Evolutionary conservation across 1,140 invertebrate genomes (phyloP), one percentile per base, ranked within the genome.

Genomic region (Drosophila murphyi): DNA sequence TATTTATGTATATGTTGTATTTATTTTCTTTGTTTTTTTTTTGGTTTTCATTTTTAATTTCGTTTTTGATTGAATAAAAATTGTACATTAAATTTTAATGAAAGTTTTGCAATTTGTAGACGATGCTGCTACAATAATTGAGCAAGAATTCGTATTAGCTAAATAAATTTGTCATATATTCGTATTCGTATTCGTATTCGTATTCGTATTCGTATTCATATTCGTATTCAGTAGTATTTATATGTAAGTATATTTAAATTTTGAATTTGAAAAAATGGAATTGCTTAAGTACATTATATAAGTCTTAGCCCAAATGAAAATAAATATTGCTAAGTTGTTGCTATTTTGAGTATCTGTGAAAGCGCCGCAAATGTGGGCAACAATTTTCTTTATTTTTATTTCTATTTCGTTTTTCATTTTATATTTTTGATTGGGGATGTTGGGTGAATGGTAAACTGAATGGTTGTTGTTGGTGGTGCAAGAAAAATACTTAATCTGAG

Each of bases 111-210:
- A 51, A 51, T 59, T 64, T 41, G 35, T 57, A 39, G 55, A 41
- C 37, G 55, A 37, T 45, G 41, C 64, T 62, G 61, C 61, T 76
- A 61, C 48, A 69, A 37, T 73, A 69, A 56, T 72, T 80, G 68
- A 83, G 76, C 72, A 82, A 72, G 69, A 72, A 68, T 73, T 61
- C 63, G 72, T 78, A 76, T 73, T 74, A 81, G 80, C 60, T 85
- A 50, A 61, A 68, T 85, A 62, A 41, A 50, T 47, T 59, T 59
- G 39, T 59, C 41, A 55, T 47, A 57, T 64, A 37, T 54, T 55
- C 47, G 47, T 54, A 54, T 54, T 55, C 47, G 47, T 54, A 54
- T 8, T 28, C 4, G 34, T 55, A 55, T 29, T 54, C 6, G 51
- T 54, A 54, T 34, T 50, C 47, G 34, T 54, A 54, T 20, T n/a